Evolutionary conservation across 2,113 vertebrate genomes (phyloP), one percentile per base, ranked within the genome.

Genomic region (Sigmodon hispidus): DNA sequence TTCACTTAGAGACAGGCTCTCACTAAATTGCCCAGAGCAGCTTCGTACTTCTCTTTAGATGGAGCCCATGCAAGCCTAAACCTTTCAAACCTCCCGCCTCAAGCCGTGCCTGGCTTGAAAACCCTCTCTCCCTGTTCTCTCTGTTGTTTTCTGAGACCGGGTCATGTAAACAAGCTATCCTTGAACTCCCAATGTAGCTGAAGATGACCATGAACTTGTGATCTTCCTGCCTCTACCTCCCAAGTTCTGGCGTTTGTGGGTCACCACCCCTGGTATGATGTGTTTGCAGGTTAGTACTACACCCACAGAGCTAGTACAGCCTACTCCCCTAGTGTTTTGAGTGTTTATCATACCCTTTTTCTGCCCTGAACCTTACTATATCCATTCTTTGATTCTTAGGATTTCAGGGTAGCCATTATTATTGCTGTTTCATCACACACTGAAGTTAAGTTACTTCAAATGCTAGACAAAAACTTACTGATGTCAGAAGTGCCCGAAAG

Each of bases 91-190:
- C n/a, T 45, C 80, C 57, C 63, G 15, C 9, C 2, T 45, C 24
- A 17, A 29, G 6, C 40, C 3, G 0, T 31, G n/a, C 24, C 57
- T 43, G 9, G 13, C 26, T 84, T 45, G 3, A 45, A 31, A 63
- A 21, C 59, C 36, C 79, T 7, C 36, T 26, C 55, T 8, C 5
- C 11, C 31, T 61, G n/a, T 10, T 7, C 22, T 15, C 40, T 75
- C 45, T 73, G 24, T 81, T 83, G 12, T 31, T 45, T 61, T 31
- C 40, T 63, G 81, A 21, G 81, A 63, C 26, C 9, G 26, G 26
- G 81, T 21, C 40, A 5, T 19, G n/a, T 31, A 43, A 43, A 26
- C 36, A 61, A 43, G 15, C 7, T 61, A 5, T 43, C 15, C 57
- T 63, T 45, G 40, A 84, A 45, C 31, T 24, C 13, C n/a, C 80